Evolutionary conservation across 2,888 invertebrate species (phyloP).

Genomic region (Lasius platythorax): DNA sequence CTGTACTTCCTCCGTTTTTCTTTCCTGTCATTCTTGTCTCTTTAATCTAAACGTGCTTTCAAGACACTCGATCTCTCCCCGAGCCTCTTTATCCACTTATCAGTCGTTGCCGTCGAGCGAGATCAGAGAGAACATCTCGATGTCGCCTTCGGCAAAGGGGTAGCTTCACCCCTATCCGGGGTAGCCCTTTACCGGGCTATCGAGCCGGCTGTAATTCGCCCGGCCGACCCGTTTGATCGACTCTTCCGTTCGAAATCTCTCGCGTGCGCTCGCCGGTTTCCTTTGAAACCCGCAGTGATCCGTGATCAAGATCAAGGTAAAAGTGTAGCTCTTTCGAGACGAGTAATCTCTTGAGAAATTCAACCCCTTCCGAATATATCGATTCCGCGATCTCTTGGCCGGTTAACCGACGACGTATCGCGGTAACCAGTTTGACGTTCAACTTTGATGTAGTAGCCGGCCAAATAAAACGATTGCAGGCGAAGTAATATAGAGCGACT

Average conservation of each 20-base stretch:
- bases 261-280: slow-evolving; percentile 58
- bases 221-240: slow-evolving; percentile 67
- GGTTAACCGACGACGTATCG: slow-evolving; percentile 33
- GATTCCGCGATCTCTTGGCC: slow-evolving; percentile 22
- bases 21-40: slow-evolving; percentile 15
- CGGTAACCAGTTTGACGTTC: slow-evolving; percentile 29
- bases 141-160: slow-evolving; percentile 65
- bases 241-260: slow-evolving; percentile 66
- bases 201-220: slow-evolving; percentile 65
- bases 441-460: slow-evolving; percentile 31
- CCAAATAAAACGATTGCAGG: not conserved
- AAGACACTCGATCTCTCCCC: slow-evolving; percentile 10
- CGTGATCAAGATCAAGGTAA: slow-evolving; percentile 58
- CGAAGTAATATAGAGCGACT: not conserved
- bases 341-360: slow-evolving; percentile 31
- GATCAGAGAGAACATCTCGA: slow-evolving; percentile 72
- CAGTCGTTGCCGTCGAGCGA: slow-evolving; percentile 59
- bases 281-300: slow-evolving; percentile 66
- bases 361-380: slow-evolving; percentile 10
- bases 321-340: slow-evolving; percentile 33
- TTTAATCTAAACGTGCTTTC: slow-evolving; percentile 21
- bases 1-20: slow-evolving; percentile 38
- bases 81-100: slow-evolving; percentile 57
- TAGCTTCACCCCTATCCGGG: slow-evolving; percentile 46
- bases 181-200: slow-evolving; percentile 57